phyloP scores from a whole-genome alignment of 2,797 vertebrate genomes.

The Acipenser oxyrinchus region DNA sequence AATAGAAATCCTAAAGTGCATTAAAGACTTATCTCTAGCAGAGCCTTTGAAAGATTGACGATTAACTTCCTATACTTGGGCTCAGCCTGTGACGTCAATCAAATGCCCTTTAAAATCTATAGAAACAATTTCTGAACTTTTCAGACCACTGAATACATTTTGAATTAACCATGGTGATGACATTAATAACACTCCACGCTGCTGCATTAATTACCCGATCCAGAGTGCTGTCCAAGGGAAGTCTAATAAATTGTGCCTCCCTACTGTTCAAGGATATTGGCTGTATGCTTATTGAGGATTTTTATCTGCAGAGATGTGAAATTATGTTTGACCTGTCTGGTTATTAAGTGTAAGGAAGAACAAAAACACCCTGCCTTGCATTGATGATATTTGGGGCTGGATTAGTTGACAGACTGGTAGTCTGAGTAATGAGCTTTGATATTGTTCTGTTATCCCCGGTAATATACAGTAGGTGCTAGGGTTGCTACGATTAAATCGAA shows the following conservation, averaged over 20 bases:
- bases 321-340: slow-evolving; percentile 31
- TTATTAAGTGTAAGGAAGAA: slow-evolving; percentile 32
- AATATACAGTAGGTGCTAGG: no score
- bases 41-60: slow-evolving; percentile 7
- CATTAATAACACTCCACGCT: slow-evolving; percentile 38
- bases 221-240: slow-evolving; percentile 16
- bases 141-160: slow-evolving; percentile 24
- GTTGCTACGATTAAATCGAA: no score
- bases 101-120: slow-evolving; percentile 19
- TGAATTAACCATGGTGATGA: slow-evolving; percentile 26
- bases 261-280: slow-evolving; percentile 42
- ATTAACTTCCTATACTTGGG: slow-evolving; percentile 16
- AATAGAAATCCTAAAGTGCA: no score
- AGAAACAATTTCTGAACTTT: slow-evolving; percentile 21
- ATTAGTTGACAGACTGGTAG: background rate
- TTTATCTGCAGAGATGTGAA: slow-evolving; percentile 44
- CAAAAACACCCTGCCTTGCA: slow-evolving; percentile 3
- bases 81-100: slow-evolving; percentile 6
- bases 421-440: no score
- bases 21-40: no score
- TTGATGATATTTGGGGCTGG: slow-evolving; percentile 9
- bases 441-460: no score
- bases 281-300: slow-evolving; percentile 37
- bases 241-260: slow-evolving; percentile 44
- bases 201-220: slow-evolving; percentile 38